Conservation (phyloP, 2,888 invertebrate species). For the Trachelus tabidus region DNA sequence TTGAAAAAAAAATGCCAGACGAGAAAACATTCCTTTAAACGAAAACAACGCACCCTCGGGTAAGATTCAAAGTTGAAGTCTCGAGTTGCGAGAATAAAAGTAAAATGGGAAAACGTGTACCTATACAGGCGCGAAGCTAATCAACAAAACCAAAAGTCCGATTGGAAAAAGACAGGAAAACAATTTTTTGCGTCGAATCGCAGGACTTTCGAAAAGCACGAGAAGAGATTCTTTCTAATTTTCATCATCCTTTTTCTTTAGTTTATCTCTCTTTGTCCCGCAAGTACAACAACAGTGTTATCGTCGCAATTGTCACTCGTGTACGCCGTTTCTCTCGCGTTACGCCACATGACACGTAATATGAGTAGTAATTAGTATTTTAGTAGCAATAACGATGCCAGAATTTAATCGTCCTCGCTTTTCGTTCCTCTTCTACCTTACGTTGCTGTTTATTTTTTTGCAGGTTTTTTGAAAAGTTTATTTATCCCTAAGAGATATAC, state of each 20-base stretch:
- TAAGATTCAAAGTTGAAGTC: not conserved
- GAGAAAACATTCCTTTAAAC: not conserved
- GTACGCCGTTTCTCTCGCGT: not conserved
- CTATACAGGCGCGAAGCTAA: not conserved
- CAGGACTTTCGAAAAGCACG: not conserved
- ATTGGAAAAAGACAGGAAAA: not conserved
- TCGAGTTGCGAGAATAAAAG: not conserved
- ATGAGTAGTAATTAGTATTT: not conserved
- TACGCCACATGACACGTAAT: not conserved
- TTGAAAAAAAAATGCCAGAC: not conserved
- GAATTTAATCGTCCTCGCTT: not conserved
- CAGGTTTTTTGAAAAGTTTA: conserved; percentile 70
- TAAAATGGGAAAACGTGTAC: not conserved
- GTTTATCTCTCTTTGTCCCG: not conserved
- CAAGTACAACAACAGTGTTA: not conserved
- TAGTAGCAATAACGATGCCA: not conserved
- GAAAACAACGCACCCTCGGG: not conserved
- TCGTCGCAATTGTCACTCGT: not conserved
- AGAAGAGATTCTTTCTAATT: not conserved
- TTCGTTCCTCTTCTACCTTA: not conserved
- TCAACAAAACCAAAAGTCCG: not conserved
- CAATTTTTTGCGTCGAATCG: not conserved
- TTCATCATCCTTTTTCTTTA: not conserved
- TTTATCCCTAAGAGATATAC: conserved; percentile 73
- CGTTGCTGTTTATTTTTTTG: conserved; percentile 17